Percentiles rank a stretch among this genome's conserved stretches.
Conservation (phyloP, 2,113 vertebrate genomes). For the Tupaia chinensis region DNA sequence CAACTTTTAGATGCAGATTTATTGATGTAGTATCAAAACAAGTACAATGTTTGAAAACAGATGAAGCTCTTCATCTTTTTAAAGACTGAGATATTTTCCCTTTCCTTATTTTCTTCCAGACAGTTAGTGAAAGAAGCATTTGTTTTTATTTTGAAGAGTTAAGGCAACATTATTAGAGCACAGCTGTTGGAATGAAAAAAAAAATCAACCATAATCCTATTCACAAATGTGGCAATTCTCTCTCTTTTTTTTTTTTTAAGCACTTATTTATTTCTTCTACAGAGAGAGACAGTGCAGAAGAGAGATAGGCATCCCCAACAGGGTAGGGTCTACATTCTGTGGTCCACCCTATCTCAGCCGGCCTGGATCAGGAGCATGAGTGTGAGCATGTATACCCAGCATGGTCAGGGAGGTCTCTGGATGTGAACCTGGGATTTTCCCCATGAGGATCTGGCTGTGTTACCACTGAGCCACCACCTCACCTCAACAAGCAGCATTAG, state of each 20-base stretch:
- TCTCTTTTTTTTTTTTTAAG: too few species aligned
- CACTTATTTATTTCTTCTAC: too few species aligned
- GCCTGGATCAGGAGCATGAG: too few species aligned
- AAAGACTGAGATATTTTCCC: constrained; percentile 40
- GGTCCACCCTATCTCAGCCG: too few species aligned
- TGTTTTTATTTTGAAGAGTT: constrained; percentile 52
- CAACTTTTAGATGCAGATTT: constrained; percentile 35
- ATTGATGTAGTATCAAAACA: constrained; percentile 20
- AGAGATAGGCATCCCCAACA: too few species aligned
- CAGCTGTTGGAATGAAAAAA: not conserved
- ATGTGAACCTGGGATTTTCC: too few species aligned
- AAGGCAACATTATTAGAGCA: constrained; percentile 42
- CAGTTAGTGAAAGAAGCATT: constrained; percentile 13
- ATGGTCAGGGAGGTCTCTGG: too few species aligned
- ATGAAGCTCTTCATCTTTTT: constrained; percentile 45
- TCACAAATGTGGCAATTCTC: not conserved
- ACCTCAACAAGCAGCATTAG: not conserved
- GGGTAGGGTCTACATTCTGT: too few species aligned
- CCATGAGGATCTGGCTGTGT: too few species aligned
- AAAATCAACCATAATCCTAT: constrained; percentile 30
- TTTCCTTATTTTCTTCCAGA: constrained; percentile 53
- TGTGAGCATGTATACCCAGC: too few species aligned
- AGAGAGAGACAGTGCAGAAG: too few species aligned
- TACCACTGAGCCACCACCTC: too few species aligned
- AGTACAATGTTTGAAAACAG: constrained; percentile 15